These are phyloP conservation scores for Calameuta pallipes DNA, from an alignment of 2,888 invertebrate genomes.

Conservation along the genomic window DNA sequence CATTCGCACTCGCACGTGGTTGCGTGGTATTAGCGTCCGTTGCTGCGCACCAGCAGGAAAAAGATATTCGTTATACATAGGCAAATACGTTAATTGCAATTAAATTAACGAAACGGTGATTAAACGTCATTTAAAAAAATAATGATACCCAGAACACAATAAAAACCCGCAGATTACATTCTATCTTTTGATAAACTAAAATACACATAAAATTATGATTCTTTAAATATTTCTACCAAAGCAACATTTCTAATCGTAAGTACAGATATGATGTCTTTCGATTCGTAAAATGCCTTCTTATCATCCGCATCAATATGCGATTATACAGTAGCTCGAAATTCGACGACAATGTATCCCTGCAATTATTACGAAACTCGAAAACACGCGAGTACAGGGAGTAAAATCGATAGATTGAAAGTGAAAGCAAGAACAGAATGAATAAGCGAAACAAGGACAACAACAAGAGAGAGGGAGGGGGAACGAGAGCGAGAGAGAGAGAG, in stretches of 20 bases:
- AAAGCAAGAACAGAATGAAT: background rate
- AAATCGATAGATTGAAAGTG: background rate
- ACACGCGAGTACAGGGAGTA: background rate
- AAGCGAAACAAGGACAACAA: background rate
- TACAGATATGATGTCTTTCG: background rate
- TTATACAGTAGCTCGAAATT: background rate
- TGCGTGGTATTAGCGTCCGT: constrained; percentile 56
- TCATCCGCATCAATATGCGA: no score
- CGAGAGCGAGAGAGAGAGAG: background rate
- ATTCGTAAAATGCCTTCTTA: background rate
- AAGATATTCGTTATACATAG: background rate
- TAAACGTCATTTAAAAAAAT: background rate
- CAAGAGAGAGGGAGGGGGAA: background rate
- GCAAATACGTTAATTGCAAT: background rate
- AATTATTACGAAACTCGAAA: background rate
- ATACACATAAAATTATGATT: background rate
- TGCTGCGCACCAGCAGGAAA: constrained; percentile 40
- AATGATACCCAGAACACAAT: background rate
- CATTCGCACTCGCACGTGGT: constrained; percentile 33
- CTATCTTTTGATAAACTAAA: background rate
- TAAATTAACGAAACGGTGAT: background rate
- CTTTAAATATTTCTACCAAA: background rate
- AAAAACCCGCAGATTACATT: background rate
- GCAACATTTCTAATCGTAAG: background rate
- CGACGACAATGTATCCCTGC: background rate